Percentiles rank a stretch among this genome's conserved stretches.
Conservation (phyloP, 1,140 invertebrate genomes). For the Cotesia chilonis region DNA sequence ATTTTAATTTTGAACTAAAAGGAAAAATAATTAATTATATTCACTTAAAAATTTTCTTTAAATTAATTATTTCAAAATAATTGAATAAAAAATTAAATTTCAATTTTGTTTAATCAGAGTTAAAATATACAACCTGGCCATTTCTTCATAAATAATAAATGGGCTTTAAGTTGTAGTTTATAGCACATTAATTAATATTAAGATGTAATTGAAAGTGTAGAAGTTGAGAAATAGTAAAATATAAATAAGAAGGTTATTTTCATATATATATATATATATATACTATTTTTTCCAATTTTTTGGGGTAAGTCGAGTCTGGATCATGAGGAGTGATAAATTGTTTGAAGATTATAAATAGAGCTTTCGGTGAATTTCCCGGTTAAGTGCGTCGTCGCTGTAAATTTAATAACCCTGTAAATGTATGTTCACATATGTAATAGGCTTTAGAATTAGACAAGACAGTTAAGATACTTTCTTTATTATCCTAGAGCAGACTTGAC, state of each 20-base stretch:
- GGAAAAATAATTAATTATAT: no score
- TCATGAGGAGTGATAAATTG: slow-evolving; percentile 31
- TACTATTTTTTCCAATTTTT: neutral
- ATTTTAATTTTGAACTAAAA: no score
- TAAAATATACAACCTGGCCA: no score
- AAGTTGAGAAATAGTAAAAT: neutral
- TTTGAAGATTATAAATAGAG: slow-evolving; percentile 29
- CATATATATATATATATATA: slow-evolving; percentile 2
- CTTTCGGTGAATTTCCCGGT: slow-evolving; percentile 30
- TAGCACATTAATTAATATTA: neutral
- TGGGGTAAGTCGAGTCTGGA: neutral
- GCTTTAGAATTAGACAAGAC: neutral
- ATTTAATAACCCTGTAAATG: slow-evolving; percentile 15
- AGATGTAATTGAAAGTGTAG: neutral
- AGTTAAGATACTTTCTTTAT: neutral
- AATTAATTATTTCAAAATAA: no score
- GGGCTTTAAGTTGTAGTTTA: no score
- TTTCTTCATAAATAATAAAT: no score
- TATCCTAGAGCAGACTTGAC: no score
- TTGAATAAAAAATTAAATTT: no score
- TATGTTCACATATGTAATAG: slow-evolving; percentile 15
- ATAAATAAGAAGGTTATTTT: slow-evolving; percentile 8
- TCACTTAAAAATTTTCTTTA: no score
- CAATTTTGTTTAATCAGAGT: no score
- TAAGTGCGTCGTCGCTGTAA: slow-evolving; percentile 32